These are phyloP conservation scores for Charanyca ferruginea DNA, from an alignment of 2,888 invertebrate genomes.

Conservation along the genomic window DNA sequence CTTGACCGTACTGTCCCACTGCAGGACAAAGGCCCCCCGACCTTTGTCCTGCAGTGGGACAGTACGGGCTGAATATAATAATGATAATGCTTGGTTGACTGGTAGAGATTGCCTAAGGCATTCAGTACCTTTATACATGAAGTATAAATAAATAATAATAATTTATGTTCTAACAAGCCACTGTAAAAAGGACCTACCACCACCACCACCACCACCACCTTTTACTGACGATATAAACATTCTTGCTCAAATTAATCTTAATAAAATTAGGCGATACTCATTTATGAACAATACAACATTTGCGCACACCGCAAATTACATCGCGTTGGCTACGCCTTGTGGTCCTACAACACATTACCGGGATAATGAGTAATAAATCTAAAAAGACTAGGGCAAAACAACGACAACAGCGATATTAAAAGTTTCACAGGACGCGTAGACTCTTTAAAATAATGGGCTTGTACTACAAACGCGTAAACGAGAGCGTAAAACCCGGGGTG, in stretches of 20 bases:
- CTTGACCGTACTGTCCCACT: too few species aligned
- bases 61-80: too few species aligned
- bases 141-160: too few species aligned
- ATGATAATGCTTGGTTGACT: too few species aligned
- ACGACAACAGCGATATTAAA: constrained; percentile 61
- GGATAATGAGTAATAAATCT: constrained; percentile 71
- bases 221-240: constrained; percentile 9
- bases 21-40: too few species aligned
- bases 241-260: constrained; percentile 36
- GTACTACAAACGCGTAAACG: constrained; percentile 78
- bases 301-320: constrained; percentile 52
- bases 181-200: neutral
- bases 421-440: constrained; percentile 67
- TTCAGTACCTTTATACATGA: too few species aligned
- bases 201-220: too few species aligned
- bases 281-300: constrained; percentile 59
- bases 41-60: too few species aligned
- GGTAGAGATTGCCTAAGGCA: too few species aligned
- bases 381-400: constrained; percentile 56
- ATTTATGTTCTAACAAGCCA: neutral
- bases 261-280: constrained; percentile 50
- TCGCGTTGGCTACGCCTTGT: constrained; percentile 45
- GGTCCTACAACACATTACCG: constrained; percentile 60
- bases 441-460: constrained; percentile 74
- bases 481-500: constrained; percentile 73